Conservation (phyloP, 2,797 vertebrate genomes). For the Tauraco hartlaubi region DNA sequence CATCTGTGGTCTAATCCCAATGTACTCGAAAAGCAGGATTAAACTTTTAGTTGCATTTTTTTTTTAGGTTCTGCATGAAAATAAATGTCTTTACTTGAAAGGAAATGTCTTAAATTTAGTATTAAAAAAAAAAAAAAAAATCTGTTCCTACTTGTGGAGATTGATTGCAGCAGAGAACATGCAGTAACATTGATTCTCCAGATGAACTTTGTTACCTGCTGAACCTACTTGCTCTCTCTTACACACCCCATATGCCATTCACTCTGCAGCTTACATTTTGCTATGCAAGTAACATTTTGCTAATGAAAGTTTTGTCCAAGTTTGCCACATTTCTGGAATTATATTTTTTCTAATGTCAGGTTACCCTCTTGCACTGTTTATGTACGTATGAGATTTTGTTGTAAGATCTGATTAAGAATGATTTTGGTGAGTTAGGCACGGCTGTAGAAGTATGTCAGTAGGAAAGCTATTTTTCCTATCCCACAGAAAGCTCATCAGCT, state of each 20-base stretch:
- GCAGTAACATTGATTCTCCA: neutral
- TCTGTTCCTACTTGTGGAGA: neutral
- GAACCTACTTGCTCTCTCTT: neutral
- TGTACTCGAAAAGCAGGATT: neutral
- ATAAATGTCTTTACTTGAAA: neutral
- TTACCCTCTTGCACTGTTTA: neutral
- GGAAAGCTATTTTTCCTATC: neutral
- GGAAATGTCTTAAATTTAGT: neutral
- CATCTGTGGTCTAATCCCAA: neutral
- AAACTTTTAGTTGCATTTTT: neutral
- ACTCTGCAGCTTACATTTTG: neutral
- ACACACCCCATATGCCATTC: neutral
- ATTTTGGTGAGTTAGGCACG: neutral
- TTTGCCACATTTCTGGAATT: neutral
- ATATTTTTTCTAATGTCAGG: neutral
- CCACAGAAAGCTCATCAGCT: neutral
- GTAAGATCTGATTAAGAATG: neutral
- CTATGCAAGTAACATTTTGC: neutral
- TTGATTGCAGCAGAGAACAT: neutral
- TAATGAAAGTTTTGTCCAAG: neutral
- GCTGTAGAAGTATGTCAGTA: neutral
- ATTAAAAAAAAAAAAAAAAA: neutral
- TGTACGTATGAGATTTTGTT: neutral
- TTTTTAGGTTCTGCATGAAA: neutral
- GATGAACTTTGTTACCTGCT: neutral